Percentiles rank a stretch among this genome's conserved stretches.
Evolutionary conservation across 2,888 invertebrate species (phyloP).

Genomic region (Noctua janthe): DNA sequence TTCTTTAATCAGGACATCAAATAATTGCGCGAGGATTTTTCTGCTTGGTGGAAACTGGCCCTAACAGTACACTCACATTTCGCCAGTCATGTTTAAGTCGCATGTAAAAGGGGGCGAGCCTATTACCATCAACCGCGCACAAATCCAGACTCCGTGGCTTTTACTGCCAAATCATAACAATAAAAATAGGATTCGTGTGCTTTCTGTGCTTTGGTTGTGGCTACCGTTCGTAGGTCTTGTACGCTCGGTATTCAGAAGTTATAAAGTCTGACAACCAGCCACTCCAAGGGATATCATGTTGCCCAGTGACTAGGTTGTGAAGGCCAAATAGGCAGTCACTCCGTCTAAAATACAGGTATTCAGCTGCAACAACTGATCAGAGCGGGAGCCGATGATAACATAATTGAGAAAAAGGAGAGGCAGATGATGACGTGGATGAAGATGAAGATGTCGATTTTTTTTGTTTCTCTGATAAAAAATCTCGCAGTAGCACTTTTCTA

Average conservation of each 20-base stretch:
- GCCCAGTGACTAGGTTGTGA: neutral
- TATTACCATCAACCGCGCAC: no score
- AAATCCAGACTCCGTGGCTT: no score
- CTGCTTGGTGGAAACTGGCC: no score
- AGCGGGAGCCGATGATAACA: rapidly evolving
- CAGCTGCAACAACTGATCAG: neutral
- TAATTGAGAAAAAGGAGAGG: neutral
- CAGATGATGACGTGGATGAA: neutral
- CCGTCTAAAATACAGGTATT: neutral
- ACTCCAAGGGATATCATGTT: neutral
- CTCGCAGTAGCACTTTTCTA: neutral
- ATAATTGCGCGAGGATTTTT: no score
- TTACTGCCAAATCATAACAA: neutral
- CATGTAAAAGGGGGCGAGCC: no score
- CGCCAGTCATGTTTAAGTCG: no score
- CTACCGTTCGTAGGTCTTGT: neutral
- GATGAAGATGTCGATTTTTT: neutral
- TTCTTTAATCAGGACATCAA: no score
- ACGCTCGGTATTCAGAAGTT: neutral
- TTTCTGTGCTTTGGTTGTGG: neutral
- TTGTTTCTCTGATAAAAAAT: neutral
- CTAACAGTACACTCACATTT: no score
- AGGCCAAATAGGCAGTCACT: neutral
- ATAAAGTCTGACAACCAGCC: neutral
- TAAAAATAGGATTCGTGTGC: neutral